Base-by-base conservation (phyloP, 2,888 invertebrate species). In the Nomada ferruginata region DNA sequence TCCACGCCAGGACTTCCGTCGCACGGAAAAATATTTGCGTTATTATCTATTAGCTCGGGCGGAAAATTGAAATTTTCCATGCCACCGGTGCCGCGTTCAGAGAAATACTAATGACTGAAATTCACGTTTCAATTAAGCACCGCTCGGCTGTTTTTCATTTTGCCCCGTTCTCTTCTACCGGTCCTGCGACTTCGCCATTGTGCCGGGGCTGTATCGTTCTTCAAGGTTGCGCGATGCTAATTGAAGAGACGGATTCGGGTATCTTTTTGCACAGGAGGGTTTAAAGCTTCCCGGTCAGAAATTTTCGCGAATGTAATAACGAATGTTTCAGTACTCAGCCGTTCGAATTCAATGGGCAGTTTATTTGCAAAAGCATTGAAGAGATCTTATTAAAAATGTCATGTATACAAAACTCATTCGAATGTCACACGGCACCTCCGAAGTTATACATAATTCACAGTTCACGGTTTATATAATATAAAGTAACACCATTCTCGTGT, bases 1-100 rank as follows among this genome's bases (percentile, higher is more conserved):
- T 87, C 87, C 85, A 59, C 76, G 76, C 66, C 66, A 85, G 83
- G 71, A 87, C 81, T 84, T 85, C 79, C 77, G 85, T 87, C 83
- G 78, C 74, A 83, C 83, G 87, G 87, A 83, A 87, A 87, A 87
- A 87, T 87, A 87, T 87, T 87, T 87, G 83, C 87, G 87, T 87
- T 87, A 84, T 87, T 87, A 87, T 87, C 87, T 87, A 87, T 85
- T 83, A 87, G 63, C 87, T 84, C 85, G 83, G 78, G 87, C 85
- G 81, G 87, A 87, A 87, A 87, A 87, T 87, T 87, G 83, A 83
- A 87, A 87, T 83, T 87, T 87, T 87, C 87, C 82, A 66, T 84
- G 77, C 79, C 74, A 77, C 69, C 68, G 83, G 77, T 53, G 55
- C 29, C 26, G 79, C 75, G 72, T 77, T 76, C 79, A 47, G 72